phyloP scores from a whole-genome alignment of 2,797 vertebrate species.

The Furcifer pardalis region DNA sequence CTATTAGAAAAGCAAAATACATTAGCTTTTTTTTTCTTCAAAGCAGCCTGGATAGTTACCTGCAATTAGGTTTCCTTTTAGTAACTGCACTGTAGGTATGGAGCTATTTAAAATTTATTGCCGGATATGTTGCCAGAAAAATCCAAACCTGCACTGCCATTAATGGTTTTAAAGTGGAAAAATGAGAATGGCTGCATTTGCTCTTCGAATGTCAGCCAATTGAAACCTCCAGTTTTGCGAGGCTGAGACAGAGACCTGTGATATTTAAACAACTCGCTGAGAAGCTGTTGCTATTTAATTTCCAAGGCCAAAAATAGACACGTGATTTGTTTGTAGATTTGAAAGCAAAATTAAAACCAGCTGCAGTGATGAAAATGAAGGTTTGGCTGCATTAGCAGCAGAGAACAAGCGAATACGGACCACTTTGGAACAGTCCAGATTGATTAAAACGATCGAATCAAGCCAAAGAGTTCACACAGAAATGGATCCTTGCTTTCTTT shows the following conservation, averaged over 20 bases:
- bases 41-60: background rate
- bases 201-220: background rate
- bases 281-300: background rate
- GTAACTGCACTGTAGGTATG: slow-evolving; percentile 36
- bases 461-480: too few relatives aligned
- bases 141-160: background rate
- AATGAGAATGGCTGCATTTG: background rate
- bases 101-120: slow-evolving; percentile 18
- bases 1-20: slow-evolving; percentile 1
- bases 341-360: background rate
- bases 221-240: background rate
- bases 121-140: slow-evolving; percentile 12
- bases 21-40: background rate
- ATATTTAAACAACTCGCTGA: background rate
- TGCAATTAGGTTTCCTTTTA: slow-evolving; percentile 40
- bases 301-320: background rate
- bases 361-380: background rate
- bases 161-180: background rate
- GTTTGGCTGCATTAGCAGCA: too few relatives aligned
- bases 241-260: background rate
- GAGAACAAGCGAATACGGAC: too few relatives aligned
- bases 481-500: too few relatives aligned
- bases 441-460: too few relatives aligned
- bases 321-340: too few relatives aligned
- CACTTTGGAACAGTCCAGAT: too few relatives aligned